Conservation (phyloP, 2,113 vertebrate genomes). For the Falcunculus frontatus region DNA sequence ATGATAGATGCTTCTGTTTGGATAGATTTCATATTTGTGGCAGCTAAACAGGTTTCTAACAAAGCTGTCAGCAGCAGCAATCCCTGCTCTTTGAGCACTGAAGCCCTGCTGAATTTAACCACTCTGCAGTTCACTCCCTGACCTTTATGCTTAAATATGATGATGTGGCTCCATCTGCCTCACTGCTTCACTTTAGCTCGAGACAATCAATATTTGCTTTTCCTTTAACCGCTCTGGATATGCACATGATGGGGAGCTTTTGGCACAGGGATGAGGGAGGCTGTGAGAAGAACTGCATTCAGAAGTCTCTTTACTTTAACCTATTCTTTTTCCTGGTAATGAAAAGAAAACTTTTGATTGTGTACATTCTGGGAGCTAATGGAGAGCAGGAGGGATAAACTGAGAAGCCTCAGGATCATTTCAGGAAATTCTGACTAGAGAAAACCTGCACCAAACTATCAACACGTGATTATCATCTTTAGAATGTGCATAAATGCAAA, state of each 20-base stretch:
- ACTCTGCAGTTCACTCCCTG: constrained; percentile 7
- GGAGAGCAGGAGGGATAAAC: neutral
- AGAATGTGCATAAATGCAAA: neutral
- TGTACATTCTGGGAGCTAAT: neutral
- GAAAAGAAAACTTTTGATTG: neutral
- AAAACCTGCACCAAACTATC: neutral
- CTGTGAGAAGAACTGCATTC: neutral
- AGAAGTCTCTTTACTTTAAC: neutral
- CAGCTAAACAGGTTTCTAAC: neutral
- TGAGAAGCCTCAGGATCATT: neutral
- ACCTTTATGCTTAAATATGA: constrained; percentile 45
- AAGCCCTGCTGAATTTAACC: constrained; percentile 7
- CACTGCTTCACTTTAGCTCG: neutral
- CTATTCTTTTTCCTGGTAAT: neutral
- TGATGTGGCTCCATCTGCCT: constrained; percentile 56
- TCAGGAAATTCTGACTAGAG: neutral
- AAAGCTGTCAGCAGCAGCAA: constrained; percentile 7
- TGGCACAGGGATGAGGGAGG: neutral
- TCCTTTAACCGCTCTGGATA: constrained; percentile 8
- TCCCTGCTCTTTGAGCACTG: neutral
- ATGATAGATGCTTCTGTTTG: constrained; percentile 10
- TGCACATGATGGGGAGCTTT: neutral
- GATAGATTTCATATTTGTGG: neutral
- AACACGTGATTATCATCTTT: neutral
- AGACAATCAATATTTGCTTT: constrained; percentile 63